Evolutionary conservation across 2,888 invertebrate genomes (phyloP), one percentile per base, ranked within the genome.

Genomic region (Drepana falcataria): DNA sequence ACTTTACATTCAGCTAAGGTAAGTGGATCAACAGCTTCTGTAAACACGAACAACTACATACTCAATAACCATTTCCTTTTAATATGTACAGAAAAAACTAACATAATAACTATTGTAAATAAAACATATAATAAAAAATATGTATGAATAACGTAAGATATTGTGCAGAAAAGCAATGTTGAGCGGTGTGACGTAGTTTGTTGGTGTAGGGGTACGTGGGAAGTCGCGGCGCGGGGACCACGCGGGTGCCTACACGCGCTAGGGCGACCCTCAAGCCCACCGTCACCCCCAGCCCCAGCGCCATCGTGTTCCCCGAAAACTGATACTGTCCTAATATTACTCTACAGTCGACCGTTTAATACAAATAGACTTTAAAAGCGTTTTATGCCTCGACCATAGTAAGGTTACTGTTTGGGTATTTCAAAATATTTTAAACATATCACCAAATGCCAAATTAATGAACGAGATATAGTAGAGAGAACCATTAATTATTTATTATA

Each of bases 1-100:
- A 97, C 97, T 5, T 85, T 97, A 63, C 94, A 94, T 75, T 93
- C 95, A 53, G 93, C 94, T 47, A 95, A 95, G 93, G 97, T 97
- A 93, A 91, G 91, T 80, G 53, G 21, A 44, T 9, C 44, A 9
- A 44, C 2, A 9, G 9, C 44, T 9, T 41, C 21, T 61, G 59
- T 60, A 59, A 55, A 61, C 59, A 64, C 35, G 41, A 1, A 37
- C 3, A 37, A 51, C 9, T 51, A 7, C 49, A 41, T 48, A 35
- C 37, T 48, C 54, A 55, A 48, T 59, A 59, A 61, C 40, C 4
- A 55, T 58, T 41, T 58, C 61, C 55, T 59, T 59, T 21, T 21
- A 21, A 21, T 21, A 21, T 21, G 21, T 21, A 21, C 21, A 21
- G 21, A 21, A 21, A 21, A 21, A 21, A 21, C 21, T 21, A 21